phyloP scores from a whole-genome alignment of 1,140 invertebrate species.

The Brachionus rubens region DNA sequence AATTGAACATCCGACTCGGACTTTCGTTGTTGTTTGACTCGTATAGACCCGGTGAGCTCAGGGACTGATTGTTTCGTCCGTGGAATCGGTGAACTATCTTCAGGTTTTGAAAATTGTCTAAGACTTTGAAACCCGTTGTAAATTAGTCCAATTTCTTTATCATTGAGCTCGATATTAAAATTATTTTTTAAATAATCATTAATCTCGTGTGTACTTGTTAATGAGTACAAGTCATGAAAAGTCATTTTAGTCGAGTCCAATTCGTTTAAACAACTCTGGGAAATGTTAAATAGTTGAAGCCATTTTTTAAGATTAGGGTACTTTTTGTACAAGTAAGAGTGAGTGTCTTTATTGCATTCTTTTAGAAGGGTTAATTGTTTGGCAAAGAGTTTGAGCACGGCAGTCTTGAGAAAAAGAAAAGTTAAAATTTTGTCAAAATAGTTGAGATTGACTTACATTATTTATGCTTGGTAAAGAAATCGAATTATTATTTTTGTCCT shows the following conservation, averaged over 20 bases:
- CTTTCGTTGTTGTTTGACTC: constrained; percentile 30
- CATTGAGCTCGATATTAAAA: not conserved
- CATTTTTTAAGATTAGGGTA: constrained; percentile 43
- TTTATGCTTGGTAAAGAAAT: not conserved
- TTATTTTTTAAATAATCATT: not conserved
- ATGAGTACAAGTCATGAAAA: not conserved
- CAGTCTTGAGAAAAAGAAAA: not conserved
- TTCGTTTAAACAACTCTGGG: not conserved
- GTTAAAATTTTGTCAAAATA: not conserved
- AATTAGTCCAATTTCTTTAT: not conserved
- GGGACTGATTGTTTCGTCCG: not conserved
- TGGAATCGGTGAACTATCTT: not conserved
- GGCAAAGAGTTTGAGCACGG: constrained; percentile 32
- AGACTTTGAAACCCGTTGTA: not conserved
- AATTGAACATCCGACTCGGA: constrained; percentile 30
- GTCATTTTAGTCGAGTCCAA: not conserved
- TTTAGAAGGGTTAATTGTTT: not conserved
- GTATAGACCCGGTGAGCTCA: not conserved
- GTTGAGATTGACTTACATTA: not conserved
- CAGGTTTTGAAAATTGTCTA: not conserved
- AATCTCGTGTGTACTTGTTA: not conserved
- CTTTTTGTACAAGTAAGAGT: not conserved
- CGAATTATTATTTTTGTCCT: constrained; percentile 8
- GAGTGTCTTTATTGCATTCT: not conserved
- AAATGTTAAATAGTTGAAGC: constrained; percentile 4